Evolutionary conservation across 2,888 invertebrate species (phyloP), one percentile per base, ranked within the genome.

Genomic region (Glaucopsyche alexis): DNA sequence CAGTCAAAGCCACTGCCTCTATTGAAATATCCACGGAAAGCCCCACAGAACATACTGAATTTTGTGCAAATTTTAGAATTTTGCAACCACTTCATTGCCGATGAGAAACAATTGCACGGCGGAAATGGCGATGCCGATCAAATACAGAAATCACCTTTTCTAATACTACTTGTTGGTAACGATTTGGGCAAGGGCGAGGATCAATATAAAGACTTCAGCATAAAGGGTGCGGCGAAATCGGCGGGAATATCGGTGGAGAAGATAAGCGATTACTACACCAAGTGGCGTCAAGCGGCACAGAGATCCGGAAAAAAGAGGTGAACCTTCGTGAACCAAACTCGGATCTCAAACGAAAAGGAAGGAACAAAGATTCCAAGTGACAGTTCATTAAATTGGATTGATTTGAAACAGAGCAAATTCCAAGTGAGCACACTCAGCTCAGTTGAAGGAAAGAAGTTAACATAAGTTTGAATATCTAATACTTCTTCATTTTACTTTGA

Each of bases 41-140:
- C 90, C 7, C 91, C 91, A 1, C 84, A 87, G 0, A 86, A 87
- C 69, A 81, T 89, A 94, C 95, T 95, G 94, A 94, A 95, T 79
- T 96, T 95, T 83, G 95, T 96, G 81, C 96, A 97, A 87, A 96
- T 97, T 73, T 94, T 97, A 75, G 97, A 97, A 83, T 97, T 97
- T 86, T 97, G 97, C 82, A 94, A 97, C 83, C 97, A 96, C 85
- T 94, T 97, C 75, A 94, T 93, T 65, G 85, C 84, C 19, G 88
- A 89, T 72, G 91, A 91, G 45, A 89, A 86, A 75, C 87, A 85
- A 75, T 78, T 78, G 66, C 84, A 84, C 55, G 87, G 87, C 14
- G 90, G 89, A 11, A 87, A 88, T 72, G 91, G 89, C 1, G 90
- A 90, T 75, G 82, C 86, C 0, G 90, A 90, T 71, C 82, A 78